Percentiles rank a stretch among this genome's conserved stretches.
Evolutionary conservation across 2,113 vertebrate species (phyloP).

Genomic region (Eublepharis macularius): DNA sequence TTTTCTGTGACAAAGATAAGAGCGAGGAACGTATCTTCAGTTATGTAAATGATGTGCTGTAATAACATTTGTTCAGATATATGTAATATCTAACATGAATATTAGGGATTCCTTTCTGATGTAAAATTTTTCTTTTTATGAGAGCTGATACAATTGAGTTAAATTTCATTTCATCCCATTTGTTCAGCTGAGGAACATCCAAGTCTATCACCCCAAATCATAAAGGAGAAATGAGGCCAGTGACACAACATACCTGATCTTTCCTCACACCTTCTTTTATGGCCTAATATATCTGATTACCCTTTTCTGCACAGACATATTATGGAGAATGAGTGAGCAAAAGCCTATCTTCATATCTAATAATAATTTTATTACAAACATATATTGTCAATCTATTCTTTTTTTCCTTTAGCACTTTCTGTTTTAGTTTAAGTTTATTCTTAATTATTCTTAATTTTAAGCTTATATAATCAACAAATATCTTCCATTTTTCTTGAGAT

Average conservation of each 20-base stretch:
- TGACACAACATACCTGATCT: background rate
- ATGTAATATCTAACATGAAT: background rate
- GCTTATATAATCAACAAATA: too few relatives aligned
- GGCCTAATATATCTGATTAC: background rate
- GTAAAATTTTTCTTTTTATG: background rate
- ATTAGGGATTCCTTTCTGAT: background rate
- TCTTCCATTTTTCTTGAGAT: too few relatives aligned
- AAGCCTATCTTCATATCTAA: too few relatives aligned
- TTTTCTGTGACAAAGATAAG: conserved; percentile 2
- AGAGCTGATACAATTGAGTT: background rate
- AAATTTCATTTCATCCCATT: background rate
- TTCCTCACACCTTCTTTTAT: background rate
- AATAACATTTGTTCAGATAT: background rate
- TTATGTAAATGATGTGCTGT: conserved; percentile 3
- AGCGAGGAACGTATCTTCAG: background rate
- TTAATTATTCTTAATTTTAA: too few relatives aligned
- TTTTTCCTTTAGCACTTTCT: too few relatives aligned
- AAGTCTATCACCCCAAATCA: too few relatives aligned
- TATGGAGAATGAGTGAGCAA: too few relatives aligned
- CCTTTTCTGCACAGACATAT: background rate
- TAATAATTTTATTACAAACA: too few relatives aligned
- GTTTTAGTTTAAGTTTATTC: too few relatives aligned
- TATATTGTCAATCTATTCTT: too few relatives aligned
- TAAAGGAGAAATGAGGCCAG: background rate
- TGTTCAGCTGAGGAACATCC: background rate